Conservation (phyloP, 2,797 vertebrate species). For the Falco novaeseelandiae region DNA sequence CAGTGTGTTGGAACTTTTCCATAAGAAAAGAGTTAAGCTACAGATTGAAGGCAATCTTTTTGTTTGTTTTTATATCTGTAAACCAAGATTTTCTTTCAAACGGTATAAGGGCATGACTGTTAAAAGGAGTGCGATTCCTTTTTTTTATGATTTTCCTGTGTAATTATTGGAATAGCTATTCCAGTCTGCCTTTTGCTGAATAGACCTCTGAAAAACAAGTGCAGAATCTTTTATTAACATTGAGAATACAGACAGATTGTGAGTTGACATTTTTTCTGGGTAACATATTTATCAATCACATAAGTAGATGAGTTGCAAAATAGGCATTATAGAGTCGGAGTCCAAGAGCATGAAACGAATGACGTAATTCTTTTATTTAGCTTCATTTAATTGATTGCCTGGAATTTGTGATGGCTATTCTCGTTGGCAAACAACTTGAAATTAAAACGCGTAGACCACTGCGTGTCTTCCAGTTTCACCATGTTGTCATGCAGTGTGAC, state of each 20-base stretch:
- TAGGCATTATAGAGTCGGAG: accelerated
- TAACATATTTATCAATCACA: not conserved
- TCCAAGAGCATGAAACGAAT: not conserved
- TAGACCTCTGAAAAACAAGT: not conserved
- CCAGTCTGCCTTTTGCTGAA: not conserved
- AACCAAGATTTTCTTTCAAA: not conserved
- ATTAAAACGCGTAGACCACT: not conserved
- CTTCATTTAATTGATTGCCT: not conserved
- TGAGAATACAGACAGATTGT: not conserved
- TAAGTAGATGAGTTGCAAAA: not conserved
- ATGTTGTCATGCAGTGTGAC: not conserved
- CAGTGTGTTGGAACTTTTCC: not conserved
- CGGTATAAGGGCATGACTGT: not conserved
- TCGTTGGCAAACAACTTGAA: not conserved
- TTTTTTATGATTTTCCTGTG: not conserved
- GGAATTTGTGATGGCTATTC: not conserved
- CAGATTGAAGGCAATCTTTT: not conserved
- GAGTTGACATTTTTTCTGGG: not conserved
- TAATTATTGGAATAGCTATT: not conserved
- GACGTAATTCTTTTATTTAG: not conserved
- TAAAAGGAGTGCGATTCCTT: not conserved
- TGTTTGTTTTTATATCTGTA: not conserved
- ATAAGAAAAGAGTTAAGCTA: not conserved
- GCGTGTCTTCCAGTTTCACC: not conserved
- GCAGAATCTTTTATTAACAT: not conserved